Conservation (phyloP, 2,797 vertebrate genomes). For the Masticophis lateralis region DNA sequence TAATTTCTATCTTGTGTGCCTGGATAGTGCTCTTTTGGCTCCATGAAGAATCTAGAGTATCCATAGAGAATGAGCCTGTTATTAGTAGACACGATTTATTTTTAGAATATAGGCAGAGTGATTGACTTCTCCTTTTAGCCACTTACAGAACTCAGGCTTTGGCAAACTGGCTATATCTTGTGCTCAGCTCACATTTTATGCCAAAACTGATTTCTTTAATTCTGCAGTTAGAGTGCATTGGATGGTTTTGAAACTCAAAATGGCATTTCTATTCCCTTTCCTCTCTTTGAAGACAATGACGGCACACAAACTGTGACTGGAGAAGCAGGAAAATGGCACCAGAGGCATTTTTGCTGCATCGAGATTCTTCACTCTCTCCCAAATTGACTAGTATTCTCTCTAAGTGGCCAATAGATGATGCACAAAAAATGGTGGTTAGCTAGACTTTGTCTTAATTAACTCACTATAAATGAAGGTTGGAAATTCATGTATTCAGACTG, state of each 20-base stretch:
- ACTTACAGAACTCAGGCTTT: not conserved
- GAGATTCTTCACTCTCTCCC: not conserved
- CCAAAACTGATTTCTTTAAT: not conserved
- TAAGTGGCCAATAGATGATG: not conserved
- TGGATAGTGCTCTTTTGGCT: not conserved
- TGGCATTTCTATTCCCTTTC: not conserved
- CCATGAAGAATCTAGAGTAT: not conserved
- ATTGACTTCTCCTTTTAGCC: not conserved
- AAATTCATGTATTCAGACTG: not conserved
- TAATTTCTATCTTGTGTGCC: not conserved
- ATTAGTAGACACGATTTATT: slow-evolving; percentile 3
- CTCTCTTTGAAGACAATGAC: not conserved
- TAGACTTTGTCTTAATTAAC: not conserved
- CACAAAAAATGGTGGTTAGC: not conserved
- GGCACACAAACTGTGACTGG: not conserved
- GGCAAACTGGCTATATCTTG: not conserved
- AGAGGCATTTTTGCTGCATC: not conserved
- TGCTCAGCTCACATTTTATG: not conserved
- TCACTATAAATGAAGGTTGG: not conserved
- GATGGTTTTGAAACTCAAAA: not conserved
- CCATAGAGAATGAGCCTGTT: not conserved
- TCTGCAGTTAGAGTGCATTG: not conserved
- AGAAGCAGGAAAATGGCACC: not conserved
- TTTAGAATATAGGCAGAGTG: not conserved
- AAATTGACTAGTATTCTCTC: not conserved